phyloP scores from a whole-genome alignment of 2,797 vertebrate genomes.

The Ceryle rudis region DNA sequence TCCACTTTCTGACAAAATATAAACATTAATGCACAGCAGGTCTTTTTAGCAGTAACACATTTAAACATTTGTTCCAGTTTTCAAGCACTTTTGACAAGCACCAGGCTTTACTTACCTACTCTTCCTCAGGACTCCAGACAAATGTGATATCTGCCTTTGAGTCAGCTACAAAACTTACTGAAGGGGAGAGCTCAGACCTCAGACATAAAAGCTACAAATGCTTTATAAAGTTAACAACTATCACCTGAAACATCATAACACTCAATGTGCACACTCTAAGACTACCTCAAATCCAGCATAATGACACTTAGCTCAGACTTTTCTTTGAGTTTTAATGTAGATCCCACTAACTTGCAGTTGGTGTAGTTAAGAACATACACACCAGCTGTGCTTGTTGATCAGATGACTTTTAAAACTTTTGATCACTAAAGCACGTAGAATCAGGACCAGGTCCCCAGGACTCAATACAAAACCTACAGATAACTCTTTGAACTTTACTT shows the following conservation, averaged over 20 bases:
- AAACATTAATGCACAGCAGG: neutral
- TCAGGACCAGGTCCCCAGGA: neutral
- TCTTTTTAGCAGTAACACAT: neutral
- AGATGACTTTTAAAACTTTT: neutral
- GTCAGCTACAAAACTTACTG: neutral
- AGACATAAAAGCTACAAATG: neutral
- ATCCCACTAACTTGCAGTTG: neutral
- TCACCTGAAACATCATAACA: neutral
- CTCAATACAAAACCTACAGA: neutral
- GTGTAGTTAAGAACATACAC: neutral
- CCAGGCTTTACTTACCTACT: neutral
- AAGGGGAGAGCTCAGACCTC: neutral
- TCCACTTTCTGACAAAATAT: neutral
- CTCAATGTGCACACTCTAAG: neutral
- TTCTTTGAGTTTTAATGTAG: neutral
- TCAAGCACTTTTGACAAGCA: neutral
- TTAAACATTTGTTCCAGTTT: neutral
- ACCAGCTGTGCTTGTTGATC: neutral
- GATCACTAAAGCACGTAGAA: neutral
- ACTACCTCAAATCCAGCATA: neutral
- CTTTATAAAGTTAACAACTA: neutral
- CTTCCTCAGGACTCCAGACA: neutral
- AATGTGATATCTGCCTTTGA: neutral
- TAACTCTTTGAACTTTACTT: neutral
- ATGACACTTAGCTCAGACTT: neutral